Conservation (phyloP, 2,888 invertebrate genomes). For the Ennomos quercinarius region DNA sequence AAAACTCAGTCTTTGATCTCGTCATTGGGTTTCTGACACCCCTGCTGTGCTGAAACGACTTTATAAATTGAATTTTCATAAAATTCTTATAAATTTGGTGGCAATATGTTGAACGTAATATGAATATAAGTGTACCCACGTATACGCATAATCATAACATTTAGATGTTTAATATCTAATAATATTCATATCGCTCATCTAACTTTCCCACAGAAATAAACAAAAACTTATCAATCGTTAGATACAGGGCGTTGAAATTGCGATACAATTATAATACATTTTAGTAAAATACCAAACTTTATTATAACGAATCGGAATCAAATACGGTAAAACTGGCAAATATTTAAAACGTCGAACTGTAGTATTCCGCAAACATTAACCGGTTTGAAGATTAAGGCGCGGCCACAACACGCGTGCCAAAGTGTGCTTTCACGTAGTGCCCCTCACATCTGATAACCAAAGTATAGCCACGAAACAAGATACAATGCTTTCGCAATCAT, state of each 20-base stretch:
- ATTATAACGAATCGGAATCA: not conserved
- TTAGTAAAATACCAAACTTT: too few relatives aligned
- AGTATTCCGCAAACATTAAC: conserved; percentile 15
- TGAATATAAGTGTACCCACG: too few relatives aligned
- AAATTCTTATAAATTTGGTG: not conserved
- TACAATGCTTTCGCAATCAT: conserved; percentile 12
- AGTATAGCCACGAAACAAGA: not conserved
- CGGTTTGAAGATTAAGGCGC: conserved; percentile 17
- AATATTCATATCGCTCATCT: too few relatives aligned
- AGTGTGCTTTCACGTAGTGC: conserved; percentile 17
- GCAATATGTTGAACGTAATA: not conserved
- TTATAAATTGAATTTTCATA: conserved; percentile 2
- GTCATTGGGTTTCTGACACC: not conserved
- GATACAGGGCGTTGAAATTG: too few relatives aligned
- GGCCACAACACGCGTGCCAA: conserved; percentile 23
- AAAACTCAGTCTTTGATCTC: conserved; percentile 2
- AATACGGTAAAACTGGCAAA: conserved; percentile 26
- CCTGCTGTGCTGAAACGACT: conserved; percentile 11
- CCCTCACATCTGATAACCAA: conserved; percentile 12
- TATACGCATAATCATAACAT: too few relatives aligned
- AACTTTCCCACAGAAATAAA: too few relatives aligned
- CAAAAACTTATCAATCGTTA: too few relatives aligned
- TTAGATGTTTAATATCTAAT: too few relatives aligned
- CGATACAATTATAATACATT: too few relatives aligned
- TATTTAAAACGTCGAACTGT: conserved; percentile 19